Evolutionary conservation across 1,140 invertebrate genomes (phyloP), one percentile per base, ranked within the genome.

Genomic region (Lordiphosa clarofinis): DNA sequence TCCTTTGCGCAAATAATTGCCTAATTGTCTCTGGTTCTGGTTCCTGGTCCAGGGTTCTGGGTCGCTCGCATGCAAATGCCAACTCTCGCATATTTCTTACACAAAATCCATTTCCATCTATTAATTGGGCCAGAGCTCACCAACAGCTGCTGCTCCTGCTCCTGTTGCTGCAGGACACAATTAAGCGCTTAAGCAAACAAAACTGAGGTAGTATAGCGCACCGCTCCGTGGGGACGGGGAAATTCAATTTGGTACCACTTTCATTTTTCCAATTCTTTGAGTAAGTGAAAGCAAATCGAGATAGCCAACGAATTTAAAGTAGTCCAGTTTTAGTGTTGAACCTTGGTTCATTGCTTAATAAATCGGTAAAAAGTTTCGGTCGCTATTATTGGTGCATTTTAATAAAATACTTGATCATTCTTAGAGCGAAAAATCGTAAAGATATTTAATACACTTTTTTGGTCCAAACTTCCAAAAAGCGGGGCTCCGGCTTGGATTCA

Each of bases 1-100:
- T 87, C 84, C 84, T 87, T 87, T 87, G 71, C 84, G 84, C 69
- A 87, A 87, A 87, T 87, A 87, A 87, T 87, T 87, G 76, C 82
- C 73, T 87, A 87, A 87, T 87, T 87, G 76, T 87, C 73, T 82
- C 78, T 84, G 75, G 60, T 74, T 52, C 75, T 38, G 60, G 56
- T 58, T 56, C 63, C 59, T 79, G 59, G 55, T 55, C 39, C 35
- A 33, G 15, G 39, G 15, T 21, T 55, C 44, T 48, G 28, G 38
- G 38, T 7, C 36, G 47, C 35, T 11, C 36, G 43, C 43, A 65
- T 74, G 75, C 75, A 76, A 81, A 72, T 76, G 72, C 73, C 61
- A 81, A 58, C 72, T 13, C 43, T 28, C 24, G 58, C 78, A 82
- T 81, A 72, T 75, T 84, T 76, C 73, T 84, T 82, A 84, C 76